phyloP scores from a whole-genome alignment of 2,888 invertebrate genomes.

The Hyposoter didymator region DNA sequence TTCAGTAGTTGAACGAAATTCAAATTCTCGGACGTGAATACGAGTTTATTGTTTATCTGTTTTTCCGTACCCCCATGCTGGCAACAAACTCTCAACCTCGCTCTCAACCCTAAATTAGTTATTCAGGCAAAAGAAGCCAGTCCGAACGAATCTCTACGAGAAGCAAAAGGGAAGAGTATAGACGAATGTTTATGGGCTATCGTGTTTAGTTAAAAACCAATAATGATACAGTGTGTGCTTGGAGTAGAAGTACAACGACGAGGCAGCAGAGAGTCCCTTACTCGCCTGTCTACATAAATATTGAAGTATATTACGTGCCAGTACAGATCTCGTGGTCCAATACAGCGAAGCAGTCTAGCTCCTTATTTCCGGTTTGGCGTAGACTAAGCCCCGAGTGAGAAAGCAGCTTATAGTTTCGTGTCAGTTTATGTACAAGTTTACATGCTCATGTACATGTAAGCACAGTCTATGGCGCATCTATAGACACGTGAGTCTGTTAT shows the following conservation, averaged over 20 bases:
- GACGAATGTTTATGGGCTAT: slow-evolving; percentile 39
- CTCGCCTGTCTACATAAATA: slow-evolving; percentile 56
- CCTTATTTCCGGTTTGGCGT: slow-evolving; percentile 61
- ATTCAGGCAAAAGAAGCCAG: neutral
- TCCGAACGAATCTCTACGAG: slow-evolving; percentile 18
- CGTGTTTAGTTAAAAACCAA: slow-evolving; percentile 48
- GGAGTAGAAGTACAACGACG: slow-evolving; percentile 16
- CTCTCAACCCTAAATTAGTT: neutral
- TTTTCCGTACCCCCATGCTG: neutral
- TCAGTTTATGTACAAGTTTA: slow-evolving; percentile 4
- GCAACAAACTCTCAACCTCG: neutral
- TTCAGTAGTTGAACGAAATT: too few relatives aligned
- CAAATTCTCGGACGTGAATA: too few relatives aligned
- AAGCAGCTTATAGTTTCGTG: slow-evolving; percentile 8
- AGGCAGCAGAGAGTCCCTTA: slow-evolving; percentile 5
- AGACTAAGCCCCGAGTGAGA: slow-evolving; percentile 49
- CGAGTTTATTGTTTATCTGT: too few relatives aligned
- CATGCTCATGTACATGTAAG: slow-evolving; percentile 6
- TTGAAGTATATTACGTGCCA: slow-evolving; percentile 49
- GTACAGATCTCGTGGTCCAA: slow-evolving; percentile 46
- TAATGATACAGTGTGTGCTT: neutral
- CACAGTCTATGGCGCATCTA: slow-evolving; percentile 1
- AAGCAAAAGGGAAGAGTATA: neutral
- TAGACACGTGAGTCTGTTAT: slow-evolving; percentile 34
- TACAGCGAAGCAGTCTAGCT: slow-evolving; percentile 16